Evolutionary conservation across 2,888 invertebrate genomes (phyloP), one percentile per base, ranked within the genome.

Genomic region (Panopea generosa): DNA sequence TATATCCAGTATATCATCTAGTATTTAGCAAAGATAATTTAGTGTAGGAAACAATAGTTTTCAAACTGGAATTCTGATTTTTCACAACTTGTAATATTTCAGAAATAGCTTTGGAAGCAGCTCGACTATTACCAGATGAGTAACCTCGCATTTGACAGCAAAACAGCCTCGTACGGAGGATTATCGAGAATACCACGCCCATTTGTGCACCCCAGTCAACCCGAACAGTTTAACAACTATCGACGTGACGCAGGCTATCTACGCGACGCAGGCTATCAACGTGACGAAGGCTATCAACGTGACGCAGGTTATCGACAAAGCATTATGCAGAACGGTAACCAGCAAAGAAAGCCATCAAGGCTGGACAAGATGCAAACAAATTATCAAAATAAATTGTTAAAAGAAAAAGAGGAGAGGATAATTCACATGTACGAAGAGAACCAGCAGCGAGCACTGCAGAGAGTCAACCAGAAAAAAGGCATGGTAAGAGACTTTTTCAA

Each of bases 351-450:
- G 50, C 88, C 87, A 2, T 88, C 89, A 27, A 78, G 79, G 24
- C 85, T 90, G 26, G 80, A 86, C 65, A 84, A 84, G 60, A 81
- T 91, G 70, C 87, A 89, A 65, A 74, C 80, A 2, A 84, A 89
- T 50, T 89, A 84, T 63, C 91, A 91, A 65, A 82, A 81, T 26
- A 83, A 83, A 33, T 49, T 88, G n/a, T 22, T 89, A 77, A 85
- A 83, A 68, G 87, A 91, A 61, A 90, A 90, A 59, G 88, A 89
- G 62, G 84, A 89, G 40, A 90, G 88, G 68, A 70, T 91, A 43
- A 76, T 88, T 1, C 75, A 83, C 18, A 74, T 87, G 80, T 89
- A 87, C 49, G 86, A 89, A 63, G 84, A 84, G 0, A 84, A 87
- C 40, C 87, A 89, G 73, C 77, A 79, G 55, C 66, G 70, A 16